Conservation (phyloP, 2,888 invertebrate genomes). For the Anthophora plumipes region DNA sequence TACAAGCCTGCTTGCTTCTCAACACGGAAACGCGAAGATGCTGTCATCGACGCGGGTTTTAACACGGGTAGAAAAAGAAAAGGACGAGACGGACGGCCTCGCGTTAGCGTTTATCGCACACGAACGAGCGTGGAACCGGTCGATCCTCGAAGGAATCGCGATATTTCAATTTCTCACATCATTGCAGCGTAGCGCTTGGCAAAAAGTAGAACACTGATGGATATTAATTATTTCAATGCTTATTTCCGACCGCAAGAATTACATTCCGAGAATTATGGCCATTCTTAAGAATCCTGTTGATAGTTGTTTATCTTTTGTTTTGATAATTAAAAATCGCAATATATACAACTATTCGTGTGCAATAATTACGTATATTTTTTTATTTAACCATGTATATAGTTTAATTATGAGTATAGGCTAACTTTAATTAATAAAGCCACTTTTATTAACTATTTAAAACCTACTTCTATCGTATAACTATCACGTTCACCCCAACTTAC, state of each 20-base stretch:
- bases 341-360: too few relatives aligned
- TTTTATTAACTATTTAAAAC: too few relatives aligned
- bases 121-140: slow-evolving; percentile 59
- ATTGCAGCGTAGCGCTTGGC: slow-evolving; percentile 58
- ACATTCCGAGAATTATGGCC: neutral
- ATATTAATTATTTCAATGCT: slow-evolving; percentile 68
- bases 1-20: slow-evolving; percentile 42
- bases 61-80: slow-evolving; percentile 24
- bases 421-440: too few relatives aligned
- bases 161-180: slow-evolving; percentile 65
- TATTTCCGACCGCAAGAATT: slow-evolving; percentile 39
- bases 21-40: slow-evolving; percentile 19
- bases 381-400: too few relatives aligned
- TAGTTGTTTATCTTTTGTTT: too few relatives aligned
- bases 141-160: slow-evolving; percentile 22
- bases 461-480: too few relatives aligned
- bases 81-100: slow-evolving; percentile 25
- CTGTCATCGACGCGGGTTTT: slow-evolving; percentile 37
- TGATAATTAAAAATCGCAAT: too few relatives aligned
- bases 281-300: neutral
- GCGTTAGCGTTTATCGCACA: slow-evolving; percentile 50
- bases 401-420: too few relatives aligned
- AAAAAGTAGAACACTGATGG: slow-evolving; percentile 58
- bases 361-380: too few relatives aligned
- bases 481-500: too few relatives aligned